phyloP scores from a whole-genome alignment of 2,888 invertebrate species.

The Apotomis capreana region DNA sequence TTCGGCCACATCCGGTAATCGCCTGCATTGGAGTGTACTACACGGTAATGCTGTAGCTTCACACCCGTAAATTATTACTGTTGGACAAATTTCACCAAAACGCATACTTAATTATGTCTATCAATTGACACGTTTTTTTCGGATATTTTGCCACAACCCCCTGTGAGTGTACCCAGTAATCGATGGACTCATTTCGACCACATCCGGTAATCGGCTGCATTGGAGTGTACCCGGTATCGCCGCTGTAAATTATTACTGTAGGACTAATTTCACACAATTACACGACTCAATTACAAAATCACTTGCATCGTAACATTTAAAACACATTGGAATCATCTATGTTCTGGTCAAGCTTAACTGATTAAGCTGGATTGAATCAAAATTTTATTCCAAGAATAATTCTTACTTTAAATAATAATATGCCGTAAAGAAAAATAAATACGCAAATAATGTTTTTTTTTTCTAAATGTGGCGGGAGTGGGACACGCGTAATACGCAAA shows the following conservation, averaged over 20 bases:
- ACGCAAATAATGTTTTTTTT: no score
- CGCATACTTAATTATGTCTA: no score
- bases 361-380: no score
- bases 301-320: background rate
- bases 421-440: no score
- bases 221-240: conserved; percentile 24
- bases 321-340: background rate
- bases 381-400: no score
- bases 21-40: conserved; percentile 46
- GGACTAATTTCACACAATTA: conserved; percentile 8
- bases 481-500: no score
- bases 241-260: conserved; percentile 4
- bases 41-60: background rate
- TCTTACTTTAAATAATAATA: no score
- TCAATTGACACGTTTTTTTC: background rate
- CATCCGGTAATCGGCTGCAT: conserved; percentile 54
- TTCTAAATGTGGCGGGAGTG: no score
- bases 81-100: background rate
- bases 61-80: conserved; percentile 4
- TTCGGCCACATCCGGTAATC: conserved; percentile 54
- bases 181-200: conserved; percentile 56
- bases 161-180: conserved; percentile 43
- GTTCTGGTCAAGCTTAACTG: no score
- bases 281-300: background rate
- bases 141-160: background rate